Conservation (phyloP, 2,113 vertebrate species). For the Okapia johnstoni region DNA sequence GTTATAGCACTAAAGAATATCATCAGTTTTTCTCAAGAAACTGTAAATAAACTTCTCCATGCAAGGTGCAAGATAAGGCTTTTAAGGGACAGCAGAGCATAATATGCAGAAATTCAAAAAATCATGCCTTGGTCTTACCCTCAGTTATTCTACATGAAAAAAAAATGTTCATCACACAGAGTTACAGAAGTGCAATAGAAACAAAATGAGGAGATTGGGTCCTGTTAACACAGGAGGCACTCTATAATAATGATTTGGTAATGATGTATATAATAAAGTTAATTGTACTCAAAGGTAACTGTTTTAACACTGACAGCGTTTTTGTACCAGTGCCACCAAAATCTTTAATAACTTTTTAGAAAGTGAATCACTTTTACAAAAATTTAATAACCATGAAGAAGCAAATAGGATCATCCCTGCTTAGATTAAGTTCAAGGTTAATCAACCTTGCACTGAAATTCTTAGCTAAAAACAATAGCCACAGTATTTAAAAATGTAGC, state of each 20-base stretch:
- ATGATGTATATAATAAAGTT: not conserved
- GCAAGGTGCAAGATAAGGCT: not conserved
- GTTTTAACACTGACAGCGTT: not conserved
- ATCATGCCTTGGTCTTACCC: not conserved
- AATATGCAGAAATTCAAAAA: not conserved
- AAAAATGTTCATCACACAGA: not conserved
- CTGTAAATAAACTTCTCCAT: not conserved
- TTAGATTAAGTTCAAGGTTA: not conserved
- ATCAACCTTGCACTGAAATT: not conserved
- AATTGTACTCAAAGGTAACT: not conserved
- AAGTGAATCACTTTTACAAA: not conserved
- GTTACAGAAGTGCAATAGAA: not conserved
- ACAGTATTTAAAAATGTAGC: not conserved
- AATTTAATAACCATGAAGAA: not conserved
- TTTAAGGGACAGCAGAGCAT: not conserved
- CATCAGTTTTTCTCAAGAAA: not conserved
- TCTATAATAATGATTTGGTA: not conserved
- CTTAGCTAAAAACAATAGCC: not conserved
- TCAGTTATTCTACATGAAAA: not conserved
- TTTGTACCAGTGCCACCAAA: not conserved
- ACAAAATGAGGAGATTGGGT: not conserved
- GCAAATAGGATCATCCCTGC: not conserved
- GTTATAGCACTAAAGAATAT: not conserved
- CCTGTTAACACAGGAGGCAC: not conserved
- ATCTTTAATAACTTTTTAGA: not conserved